A percentile compares a stretch with the other conserved stretches of the same genome.
Conservation (phyloP, 2,888 invertebrate genomes). For the Microctonus brassicae region DNA sequence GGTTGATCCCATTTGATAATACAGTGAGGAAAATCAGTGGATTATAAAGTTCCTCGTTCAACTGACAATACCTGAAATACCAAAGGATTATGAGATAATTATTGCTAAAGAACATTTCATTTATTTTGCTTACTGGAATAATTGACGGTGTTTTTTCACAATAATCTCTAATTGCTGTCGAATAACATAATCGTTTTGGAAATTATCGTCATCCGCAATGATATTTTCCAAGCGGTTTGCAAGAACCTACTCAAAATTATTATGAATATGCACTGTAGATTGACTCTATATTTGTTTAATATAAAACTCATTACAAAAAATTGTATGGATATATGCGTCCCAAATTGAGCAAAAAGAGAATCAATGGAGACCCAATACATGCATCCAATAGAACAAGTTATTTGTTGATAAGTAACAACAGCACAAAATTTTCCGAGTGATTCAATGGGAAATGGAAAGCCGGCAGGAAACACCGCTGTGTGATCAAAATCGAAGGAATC, state of each 20-base stretch:
- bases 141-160: background rate
- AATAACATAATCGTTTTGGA: background rate
- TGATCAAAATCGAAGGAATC: no score
- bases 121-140: background rate
- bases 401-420: background rate
- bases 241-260: background rate
- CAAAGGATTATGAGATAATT: background rate
- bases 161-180: background rate
- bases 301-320: background rate
- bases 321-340: conserved; percentile 8
- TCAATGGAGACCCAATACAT: conserved; percentile 16
- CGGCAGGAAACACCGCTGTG: background rate
- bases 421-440: background rate
- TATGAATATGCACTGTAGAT: no score
- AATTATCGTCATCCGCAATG: background rate
- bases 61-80: background rate
- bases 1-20: conserved; percentile 11
- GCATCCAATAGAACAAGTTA: background rate
- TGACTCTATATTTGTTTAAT: background rate
- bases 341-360: conserved; percentile 17
- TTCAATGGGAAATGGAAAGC: background rate
- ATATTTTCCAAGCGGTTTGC: background rate
- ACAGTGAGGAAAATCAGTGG: conserved; percentile 23
- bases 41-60: conserved; percentile 5
- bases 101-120: background rate